These are phyloP conservation scores for Tridacna crocea DNA, from an alignment of 2,888 invertebrate species.

Conservation along the genomic window DNA sequence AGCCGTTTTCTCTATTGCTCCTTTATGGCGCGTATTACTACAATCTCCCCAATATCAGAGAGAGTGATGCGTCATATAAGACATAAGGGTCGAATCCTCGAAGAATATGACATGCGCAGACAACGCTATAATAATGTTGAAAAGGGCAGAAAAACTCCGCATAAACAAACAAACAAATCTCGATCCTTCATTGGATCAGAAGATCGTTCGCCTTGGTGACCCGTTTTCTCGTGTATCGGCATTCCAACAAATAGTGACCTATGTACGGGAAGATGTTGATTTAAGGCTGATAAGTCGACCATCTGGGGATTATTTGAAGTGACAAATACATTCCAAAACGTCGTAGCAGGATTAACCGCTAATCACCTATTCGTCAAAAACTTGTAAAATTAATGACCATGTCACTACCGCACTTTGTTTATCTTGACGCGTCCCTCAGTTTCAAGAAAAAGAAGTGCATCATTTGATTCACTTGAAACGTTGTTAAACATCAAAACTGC, in stretches of 20 bases:
- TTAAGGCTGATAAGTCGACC: conserved; percentile 7
- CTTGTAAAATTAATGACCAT: conserved; percentile 26
- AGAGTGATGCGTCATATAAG: too few species aligned
- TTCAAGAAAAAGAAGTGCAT: too few species aligned
- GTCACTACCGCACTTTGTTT: conserved; percentile 19
- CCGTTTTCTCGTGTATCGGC: background rate
- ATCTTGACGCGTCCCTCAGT: conserved; percentile 2
- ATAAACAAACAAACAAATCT: too few species aligned
- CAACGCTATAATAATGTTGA: too few species aligned
- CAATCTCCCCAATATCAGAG: too few species aligned
- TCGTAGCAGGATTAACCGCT: conserved; percentile 27
- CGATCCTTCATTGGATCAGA: too few species aligned
- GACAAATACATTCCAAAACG: conserved; percentile 35
- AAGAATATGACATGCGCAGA: too few species aligned
- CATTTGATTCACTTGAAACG: background rate
- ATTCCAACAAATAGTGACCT: background rate
- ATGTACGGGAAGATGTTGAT: conserved; percentile 7
- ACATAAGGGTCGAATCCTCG: too few species aligned
- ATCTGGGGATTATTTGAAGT: conserved; percentile 42
- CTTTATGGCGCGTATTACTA: too few species aligned
- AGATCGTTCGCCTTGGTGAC: too few species aligned
- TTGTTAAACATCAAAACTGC: background rate
- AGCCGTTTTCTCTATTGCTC: too few species aligned
- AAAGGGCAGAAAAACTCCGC: too few species aligned
- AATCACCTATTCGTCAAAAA: conserved; percentile 16